Evolutionary conservation across 2,797 vertebrate species (phyloP), one percentile per base, ranked within the genome.

Genomic region (Pteronotus mesoamericanus): DNA sequence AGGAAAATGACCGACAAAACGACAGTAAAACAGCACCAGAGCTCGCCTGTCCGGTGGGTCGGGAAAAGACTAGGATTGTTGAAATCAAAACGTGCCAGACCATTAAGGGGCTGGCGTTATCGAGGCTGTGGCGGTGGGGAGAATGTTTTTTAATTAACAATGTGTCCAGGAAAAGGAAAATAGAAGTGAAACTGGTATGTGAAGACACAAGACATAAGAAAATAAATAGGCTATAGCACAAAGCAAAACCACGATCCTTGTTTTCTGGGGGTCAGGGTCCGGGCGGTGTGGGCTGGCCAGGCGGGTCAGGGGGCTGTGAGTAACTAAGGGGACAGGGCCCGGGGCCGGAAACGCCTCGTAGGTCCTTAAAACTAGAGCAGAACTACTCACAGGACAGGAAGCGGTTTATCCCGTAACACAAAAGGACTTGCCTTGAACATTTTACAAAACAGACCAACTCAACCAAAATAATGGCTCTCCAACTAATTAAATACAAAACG

Each of bases 401-500:
- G 68, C 12, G 42, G 7, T 91, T 80, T 12, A 48, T 24, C 32
- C 51, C 61, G 9, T 34, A 51, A 68, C 61, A 90, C 57, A 66
- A 92, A 91, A 84, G 68, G 74, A 75, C 42, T 93, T 88, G 77
- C 12, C 15, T 94, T 90, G 89, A 74, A 94, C 92, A 86, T 92
- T 94, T 82, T 55, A 92, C 32, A 86, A 94, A 95, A 86, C 68
- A 97, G 93, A 85, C 85, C 37, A 89, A 78, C 82, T 95, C 75
- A 96, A 95, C 91, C 89, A 97, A 95, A 96, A 93, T 88, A 97
- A 95, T 87, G 69, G 29, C 55, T 96, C 95, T 84, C 88, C 92
- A 78, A 77, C 96, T 96, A 95, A 97, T 95, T 96, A 95, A 94
- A 97, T 96, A 64, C 72, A 88, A 95, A 96, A 94, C 89, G 74